Conservation (phyloP, 2,797 vertebrate species). For the Acanthurus leucopareius region DNA sequence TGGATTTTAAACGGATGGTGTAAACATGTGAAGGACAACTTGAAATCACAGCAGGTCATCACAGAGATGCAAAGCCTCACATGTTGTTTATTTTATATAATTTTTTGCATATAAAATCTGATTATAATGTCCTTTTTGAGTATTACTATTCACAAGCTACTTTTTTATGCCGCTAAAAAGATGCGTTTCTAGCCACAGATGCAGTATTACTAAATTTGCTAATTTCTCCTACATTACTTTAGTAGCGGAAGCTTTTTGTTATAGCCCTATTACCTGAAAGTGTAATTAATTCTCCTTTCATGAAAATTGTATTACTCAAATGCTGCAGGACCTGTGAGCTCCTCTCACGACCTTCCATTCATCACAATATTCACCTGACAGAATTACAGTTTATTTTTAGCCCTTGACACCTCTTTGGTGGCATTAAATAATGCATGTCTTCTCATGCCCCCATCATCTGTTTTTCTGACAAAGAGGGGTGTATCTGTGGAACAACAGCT, state of each 20-base stretch:
- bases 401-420: constrained; percentile 67
- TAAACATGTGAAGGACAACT: constrained; percentile 12
- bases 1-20: constrained; percentile 48
- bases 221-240: constrained; percentile 62
- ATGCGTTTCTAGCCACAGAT: constrained; percentile 1
- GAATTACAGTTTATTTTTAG: constrained; percentile 85
- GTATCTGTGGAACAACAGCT: constrained; percentile 20
- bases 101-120: constrained; percentile 21
- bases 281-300: constrained; percentile 85
- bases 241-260: constrained; percentile 53
- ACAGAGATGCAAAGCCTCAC: constrained; percentile 1
- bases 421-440: constrained; percentile 83
- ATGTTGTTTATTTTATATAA: neutral
- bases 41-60: constrained; percentile 6
- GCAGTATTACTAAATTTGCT: constrained; percentile 45
- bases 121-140: constrained; percentile 16
- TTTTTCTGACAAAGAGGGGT: constrained; percentile 60
- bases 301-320: constrained; percentile 83
- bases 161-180: constrained; percentile 4
- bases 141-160: constrained; percentile 2
- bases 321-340: constrained; percentile 78
- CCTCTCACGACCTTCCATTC: constrained; percentile 74
- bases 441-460: constrained; percentile 58
- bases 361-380: constrained; percentile 83
- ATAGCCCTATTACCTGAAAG: constrained; percentile 82